phyloP scores from a whole-genome alignment of 1,140 invertebrate genomes.

The Sarcophaga bullata region DNA sequence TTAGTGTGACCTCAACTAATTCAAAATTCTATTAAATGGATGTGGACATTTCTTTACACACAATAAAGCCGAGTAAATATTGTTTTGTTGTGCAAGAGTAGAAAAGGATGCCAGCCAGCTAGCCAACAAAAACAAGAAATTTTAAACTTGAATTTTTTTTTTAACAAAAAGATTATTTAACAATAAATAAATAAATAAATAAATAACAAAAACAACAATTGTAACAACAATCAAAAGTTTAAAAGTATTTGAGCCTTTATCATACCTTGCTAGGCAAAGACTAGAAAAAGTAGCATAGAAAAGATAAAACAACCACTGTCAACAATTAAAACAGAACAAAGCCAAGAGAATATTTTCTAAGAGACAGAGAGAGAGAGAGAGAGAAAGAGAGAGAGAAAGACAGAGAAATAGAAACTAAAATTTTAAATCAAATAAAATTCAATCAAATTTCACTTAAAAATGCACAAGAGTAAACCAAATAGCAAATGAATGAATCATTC shows the following conservation, averaged over 20 bases:
- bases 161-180: background rate
- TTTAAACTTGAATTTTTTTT: background rate
- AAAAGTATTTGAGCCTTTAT: background rate
- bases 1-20: background rate
- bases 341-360: background rate
- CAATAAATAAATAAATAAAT: conserved; percentile 6
- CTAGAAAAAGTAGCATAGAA: no score
- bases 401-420: background rate
- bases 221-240: background rate
- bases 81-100: background rate
- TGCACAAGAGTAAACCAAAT: conserved; percentile 1
- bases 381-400: no score
- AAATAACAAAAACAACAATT: background rate
- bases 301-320: no score
- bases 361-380: no score
- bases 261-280: no score
- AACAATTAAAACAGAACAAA: background rate
- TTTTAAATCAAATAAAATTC: conserved; percentile 11
- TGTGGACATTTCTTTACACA: background rate
- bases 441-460: conserved; percentile 41
- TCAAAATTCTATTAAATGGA: background rate
- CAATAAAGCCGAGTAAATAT: background rate
- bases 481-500: no score
- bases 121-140: background rate
- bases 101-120: background rate